Evolutionary conservation across 2,888 invertebrate species (phyloP).

Genomic region (Plutella xylostella): DNA sequence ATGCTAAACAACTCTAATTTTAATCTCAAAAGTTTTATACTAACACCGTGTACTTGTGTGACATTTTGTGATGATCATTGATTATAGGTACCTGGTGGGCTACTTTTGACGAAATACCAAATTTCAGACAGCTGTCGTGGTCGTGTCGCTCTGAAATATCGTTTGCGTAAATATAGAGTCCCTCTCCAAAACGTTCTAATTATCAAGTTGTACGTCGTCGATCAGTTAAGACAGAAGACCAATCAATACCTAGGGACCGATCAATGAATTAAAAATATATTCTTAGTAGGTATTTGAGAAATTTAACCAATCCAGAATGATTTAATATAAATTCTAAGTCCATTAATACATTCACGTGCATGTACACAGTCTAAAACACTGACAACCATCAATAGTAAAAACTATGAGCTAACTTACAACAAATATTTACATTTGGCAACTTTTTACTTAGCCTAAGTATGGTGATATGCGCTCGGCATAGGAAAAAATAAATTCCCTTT

Average conservation of each 20-base stretch:
- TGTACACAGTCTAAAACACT: slow-evolving; percentile 39
- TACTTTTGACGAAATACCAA: too few species aligned
- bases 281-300: slow-evolving; percentile 1
- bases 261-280: too few species aligned
- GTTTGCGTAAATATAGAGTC: neutral
- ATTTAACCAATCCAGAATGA: neutral
- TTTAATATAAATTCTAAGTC: slow-evolving; percentile 1
- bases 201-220: neutral
- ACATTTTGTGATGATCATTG: too few species aligned
- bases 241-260: too few species aligned
- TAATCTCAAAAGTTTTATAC: too few species aligned
- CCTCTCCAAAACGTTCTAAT: neutral
- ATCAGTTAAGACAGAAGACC: too few species aligned
- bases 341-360: slow-evolving; percentile 17
- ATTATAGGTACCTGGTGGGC: too few species aligned
- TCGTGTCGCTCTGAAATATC: too few species aligned
- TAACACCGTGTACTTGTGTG: too few species aligned
- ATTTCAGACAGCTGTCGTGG: too few species aligned
- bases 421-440: slow-evolving; percentile 65
- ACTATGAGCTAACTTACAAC: slow-evolving; percentile 24
- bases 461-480: slow-evolving; percentile 59
- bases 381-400: slow-evolving; percentile 31
- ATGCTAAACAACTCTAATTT: too few species aligned
- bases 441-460: slow-evolving; percentile 56
- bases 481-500: slow-evolving; percentile 47